Base-by-base conservation (phyloP, 30 jellyfish, hydroid and myxozoan genomes). In the Pelagia noctiluca region DNA sequence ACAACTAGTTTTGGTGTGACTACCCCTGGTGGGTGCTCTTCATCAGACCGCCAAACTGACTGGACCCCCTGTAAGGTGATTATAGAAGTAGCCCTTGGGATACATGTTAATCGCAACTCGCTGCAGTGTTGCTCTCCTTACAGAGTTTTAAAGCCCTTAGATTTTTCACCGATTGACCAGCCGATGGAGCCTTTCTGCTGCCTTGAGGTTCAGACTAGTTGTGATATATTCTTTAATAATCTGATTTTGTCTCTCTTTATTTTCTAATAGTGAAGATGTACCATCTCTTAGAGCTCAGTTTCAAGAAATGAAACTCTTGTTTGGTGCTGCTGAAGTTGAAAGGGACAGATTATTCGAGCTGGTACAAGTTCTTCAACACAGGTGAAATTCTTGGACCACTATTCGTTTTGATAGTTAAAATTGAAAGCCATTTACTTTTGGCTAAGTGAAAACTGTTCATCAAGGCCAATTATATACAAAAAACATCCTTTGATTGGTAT, bases 261-360 rank as follows among this genome's bases (percentile, higher is more conserved):
- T 24, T 19, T 19, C 0, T 33, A 50, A 22, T 49, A 13, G 76
- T 76, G 33, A 33, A 25, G 96, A 86, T 18, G 49, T 84, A 12
- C 36, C 47, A 13, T 18, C 87, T 0, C 32, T 79, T 11, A 86
- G 73, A 53, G 54, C 37, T 21, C 95, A 91, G 72, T 86, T 86
- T 0, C 96, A 85, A 77, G 97, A 95, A 74, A 30, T 50, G 16
- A 71, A 75, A 53, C 32, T 87, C 11, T 21, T 85, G 79, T 63
- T 53, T 28, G 95, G 89, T 38, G 99, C 89, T 19, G 96, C 95
- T 1, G 83, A 66, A 24, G 99, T 95, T 12, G 99, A 95, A 47
- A 71, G 94, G 64, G 99, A 95, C 48, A 78, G 87, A 38, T 57
- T 95, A 62, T 16, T 53, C n/a, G 97, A 86, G 64, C 75, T 95